These are phyloP conservation scores for Bruchidius siliquastri DNA, from an alignment of 2,888 invertebrate genomes.

Conservation along the genomic window DNA sequence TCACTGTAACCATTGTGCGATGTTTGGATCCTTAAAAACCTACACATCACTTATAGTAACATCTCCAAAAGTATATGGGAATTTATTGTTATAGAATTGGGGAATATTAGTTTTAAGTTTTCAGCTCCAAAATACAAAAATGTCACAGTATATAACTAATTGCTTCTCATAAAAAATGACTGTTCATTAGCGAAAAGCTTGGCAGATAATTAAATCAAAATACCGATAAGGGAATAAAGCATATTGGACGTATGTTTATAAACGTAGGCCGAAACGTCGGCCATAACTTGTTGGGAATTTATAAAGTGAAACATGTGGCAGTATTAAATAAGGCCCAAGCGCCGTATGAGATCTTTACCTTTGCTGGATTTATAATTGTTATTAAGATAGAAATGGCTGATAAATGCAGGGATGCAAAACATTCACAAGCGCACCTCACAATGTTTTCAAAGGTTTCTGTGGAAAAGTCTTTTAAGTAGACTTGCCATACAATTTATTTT, in stretches of 20 bases:
- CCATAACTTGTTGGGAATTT: slow-evolving; percentile 5
- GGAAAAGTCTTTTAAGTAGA: too few relatives aligned
- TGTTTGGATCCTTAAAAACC: too few relatives aligned
- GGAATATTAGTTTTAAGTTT: too few relatives aligned
- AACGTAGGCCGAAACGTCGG: not conserved
- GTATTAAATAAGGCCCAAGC: slow-evolving; percentile 13
- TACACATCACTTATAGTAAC: too few relatives aligned
- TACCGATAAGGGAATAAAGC: not conserved
- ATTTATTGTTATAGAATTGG: too few relatives aligned
- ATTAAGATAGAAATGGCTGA: slow-evolving; percentile 34
- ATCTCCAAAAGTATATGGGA: too few relatives aligned
- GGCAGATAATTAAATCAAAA: not conserved
- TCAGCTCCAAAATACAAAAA: not conserved
- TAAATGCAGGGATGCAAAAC: slow-evolving; percentile 12
- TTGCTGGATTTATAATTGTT: slow-evolving; percentile 36
- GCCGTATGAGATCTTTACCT: slow-evolving; percentile 17
- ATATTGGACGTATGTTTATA: not conserved
- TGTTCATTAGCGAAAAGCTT: not conserved
- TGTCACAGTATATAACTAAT: not conserved
- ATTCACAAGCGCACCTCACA: not conserved
- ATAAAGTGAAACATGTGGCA: slow-evolving; percentile 14
- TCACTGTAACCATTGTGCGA: too few relatives aligned
- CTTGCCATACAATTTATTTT: too few relatives aligned
- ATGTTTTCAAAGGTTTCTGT: too few relatives aligned
- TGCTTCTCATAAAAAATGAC: not conserved